Evolutionary conservation across 2,888 invertebrate genomes (phyloP), one percentile per base, ranked within the genome.

Genomic region (Tachina fera): DNA sequence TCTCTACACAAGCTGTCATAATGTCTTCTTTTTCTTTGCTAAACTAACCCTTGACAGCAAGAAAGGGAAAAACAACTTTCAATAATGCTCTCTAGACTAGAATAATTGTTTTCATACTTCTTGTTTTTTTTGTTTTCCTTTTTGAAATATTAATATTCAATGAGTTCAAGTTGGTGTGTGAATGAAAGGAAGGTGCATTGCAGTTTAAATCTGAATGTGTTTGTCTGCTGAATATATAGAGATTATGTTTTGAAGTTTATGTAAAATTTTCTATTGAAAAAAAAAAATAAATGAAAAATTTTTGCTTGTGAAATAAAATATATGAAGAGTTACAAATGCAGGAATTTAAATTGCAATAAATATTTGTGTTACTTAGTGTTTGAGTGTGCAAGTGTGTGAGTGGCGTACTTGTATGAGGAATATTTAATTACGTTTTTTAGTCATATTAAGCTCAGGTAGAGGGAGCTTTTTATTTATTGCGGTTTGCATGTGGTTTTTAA

Each of bases 11-110:
- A 80, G 71, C 83, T 83, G 83, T 87, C 87, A 85, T 85, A 83
- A 81, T 81, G 78, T 79, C 86, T 81, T 72, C 78, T 74, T 45
- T 80, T 49, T 16, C 65, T 71, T 63, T 22, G 49, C 65, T 67
- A 61, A 63, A 68, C 67, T 76, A 78, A 16, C 39, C 71, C 49
- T 16, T 11, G 56, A 11, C 6, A 19, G 47, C 3, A 43, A 47
- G 47, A 60, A 56, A 22, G 61, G 22, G 60, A 56, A 83, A 81
- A 77, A 89, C 88, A 89, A 88, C 87, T 88, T 89, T 88, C 88
- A 88, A 89, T 89, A 89, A 89, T 90, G 90, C 89, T 89, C 89
- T 89, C 89, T 83, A 90, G 89, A 90, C 90, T 90, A 89, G 90
- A 90, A 90, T 89, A 89, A 89, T 89, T 89, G 89, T 89, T 89